A percentile compares a stretch with the other conserved stretches of the same genome.
These are phyloP conservation scores for Anthopleura sola DNA, from an alignment of 64 coral and sea anemone species.

Conservation along the genomic window DNA sequence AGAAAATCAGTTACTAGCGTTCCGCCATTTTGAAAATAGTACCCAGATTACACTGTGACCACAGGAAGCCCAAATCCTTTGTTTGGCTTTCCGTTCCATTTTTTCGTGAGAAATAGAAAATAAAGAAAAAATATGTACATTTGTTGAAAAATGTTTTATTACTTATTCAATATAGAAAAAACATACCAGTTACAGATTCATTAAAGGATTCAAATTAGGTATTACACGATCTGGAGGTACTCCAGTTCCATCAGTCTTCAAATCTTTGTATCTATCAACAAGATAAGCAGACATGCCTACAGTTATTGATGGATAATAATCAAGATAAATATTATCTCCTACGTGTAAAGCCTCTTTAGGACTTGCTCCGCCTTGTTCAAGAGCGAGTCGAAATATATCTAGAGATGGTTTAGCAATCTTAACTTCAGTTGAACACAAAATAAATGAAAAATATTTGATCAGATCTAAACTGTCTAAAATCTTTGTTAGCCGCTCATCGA, in stretches of 20 bases:
- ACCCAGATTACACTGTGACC: background rate
- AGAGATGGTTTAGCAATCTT: slow-evolving; percentile 64
- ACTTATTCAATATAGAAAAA: background rate
- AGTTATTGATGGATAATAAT: slow-evolving; percentile 56
- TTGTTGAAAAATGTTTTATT: background rate
- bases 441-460: slow-evolving; percentile 53
- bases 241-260: background rate
- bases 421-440: slow-evolving; percentile 67
- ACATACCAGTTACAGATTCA: background rate
- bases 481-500: slow-evolving; percentile 63
- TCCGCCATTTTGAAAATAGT: slow-evolving; percentile 1
- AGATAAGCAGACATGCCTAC: slow-evolving; percentile 61
- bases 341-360: slow-evolving; percentile 64
- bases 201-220: slow-evolving; percentile 29
- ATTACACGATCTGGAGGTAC: slow-evolving; percentile 34
- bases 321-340: slow-evolving; percentile 59
- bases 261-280: slow-evolving; percentile 27
- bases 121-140: too few species aligned
- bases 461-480: slow-evolving; percentile 63
- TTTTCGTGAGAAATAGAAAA: background rate
- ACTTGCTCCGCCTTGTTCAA: slow-evolving; percentile 36
- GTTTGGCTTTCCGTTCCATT: background rate
- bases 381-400: slow-evolving; percentile 49
- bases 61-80: background rate
- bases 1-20: background rate